These are phyloP conservation scores for Psilopogon haemacephalus DNA, from an alignment of 2,113 vertebrate species.

Conservation along the genomic window DNA sequence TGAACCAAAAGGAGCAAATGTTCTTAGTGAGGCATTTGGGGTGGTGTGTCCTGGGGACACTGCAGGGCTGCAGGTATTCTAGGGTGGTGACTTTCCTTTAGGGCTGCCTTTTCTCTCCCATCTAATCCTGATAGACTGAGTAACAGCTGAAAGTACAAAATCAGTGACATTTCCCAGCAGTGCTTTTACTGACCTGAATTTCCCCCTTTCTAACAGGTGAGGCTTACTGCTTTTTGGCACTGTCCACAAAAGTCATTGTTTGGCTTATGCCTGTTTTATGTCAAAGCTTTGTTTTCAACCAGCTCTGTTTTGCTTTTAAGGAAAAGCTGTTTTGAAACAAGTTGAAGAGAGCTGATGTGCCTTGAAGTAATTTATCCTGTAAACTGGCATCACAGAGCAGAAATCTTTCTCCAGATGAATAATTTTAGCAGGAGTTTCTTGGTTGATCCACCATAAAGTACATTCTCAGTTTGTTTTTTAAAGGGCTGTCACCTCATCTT, in stretches of 20 bases:
- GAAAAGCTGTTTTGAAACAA: neutral
- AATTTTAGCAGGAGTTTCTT: neutral
- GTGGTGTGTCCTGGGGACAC: neutral
- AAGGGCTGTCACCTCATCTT: neutral
- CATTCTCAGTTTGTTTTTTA: neutral
- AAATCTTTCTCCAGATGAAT: neutral
- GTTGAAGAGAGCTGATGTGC: neutral
- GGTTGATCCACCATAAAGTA: neutral
- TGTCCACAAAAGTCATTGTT: neutral
- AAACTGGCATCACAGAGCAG: neutral
- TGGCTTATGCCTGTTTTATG: neutral
- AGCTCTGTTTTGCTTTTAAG: neutral
- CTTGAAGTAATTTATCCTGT: slow-evolving; percentile 3
- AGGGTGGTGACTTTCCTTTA: neutral
- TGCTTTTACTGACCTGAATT: slow-evolving; percentile 16
- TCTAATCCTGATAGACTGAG: neutral
- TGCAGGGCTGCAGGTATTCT: neutral
- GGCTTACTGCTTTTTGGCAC: slow-evolving; percentile 21
- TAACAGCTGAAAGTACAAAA: neutral
- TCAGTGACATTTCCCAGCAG: neutral
- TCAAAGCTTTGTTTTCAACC: slow-evolving; percentile 21
- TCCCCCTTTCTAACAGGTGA: neutral
- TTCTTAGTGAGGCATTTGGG: neutral
- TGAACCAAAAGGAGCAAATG: neutral
- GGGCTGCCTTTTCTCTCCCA: neutral